A percentile compares a stretch with the other conserved stretches of the same genome.
phyloP scores from a whole-genome alignment of 2,113 vertebrate species.

The Rhinopomastus cyanomelas region DNA sequence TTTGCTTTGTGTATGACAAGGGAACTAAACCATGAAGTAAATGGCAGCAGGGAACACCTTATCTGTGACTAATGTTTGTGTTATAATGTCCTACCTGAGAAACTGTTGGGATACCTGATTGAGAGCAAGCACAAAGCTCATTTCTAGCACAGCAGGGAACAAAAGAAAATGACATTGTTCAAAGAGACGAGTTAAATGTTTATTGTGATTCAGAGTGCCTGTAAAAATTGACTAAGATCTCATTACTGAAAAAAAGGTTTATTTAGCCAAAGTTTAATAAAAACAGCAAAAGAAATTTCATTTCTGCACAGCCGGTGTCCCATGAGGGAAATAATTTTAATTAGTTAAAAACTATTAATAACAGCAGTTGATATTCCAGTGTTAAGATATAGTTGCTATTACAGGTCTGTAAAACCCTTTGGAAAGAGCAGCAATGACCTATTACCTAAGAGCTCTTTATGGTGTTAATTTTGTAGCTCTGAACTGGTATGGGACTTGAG shows the following conservation, averaged over 20 bases:
- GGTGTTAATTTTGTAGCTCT: not conserved
- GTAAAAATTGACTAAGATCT: not conserved
- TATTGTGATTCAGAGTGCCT: not conserved
- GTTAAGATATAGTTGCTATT: not conserved
- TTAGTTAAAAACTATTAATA: not conserved
- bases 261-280: not conserved
- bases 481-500: not conserved
- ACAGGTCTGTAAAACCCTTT: not conserved
- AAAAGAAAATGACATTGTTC: slow-evolving; percentile 13
- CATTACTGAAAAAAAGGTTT: not conserved
- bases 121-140: not conserved
- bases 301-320: not conserved
- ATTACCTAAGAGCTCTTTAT: not conserved
- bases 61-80: slow-evolving; percentile 17
- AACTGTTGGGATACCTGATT: not conserved
- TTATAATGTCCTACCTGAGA: not conserved
- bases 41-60: not conserved
- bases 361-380: not conserved
- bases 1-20: slow-evolving; percentile 15
- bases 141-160: not conserved
- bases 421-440: not conserved
- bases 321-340: not conserved
- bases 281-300: not conserved
- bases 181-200: not conserved
- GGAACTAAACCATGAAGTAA: not conserved